Evolutionary conservation across 2,888 invertebrate species (phyloP).

Genomic region (Boloria euphrosyne): DNA sequence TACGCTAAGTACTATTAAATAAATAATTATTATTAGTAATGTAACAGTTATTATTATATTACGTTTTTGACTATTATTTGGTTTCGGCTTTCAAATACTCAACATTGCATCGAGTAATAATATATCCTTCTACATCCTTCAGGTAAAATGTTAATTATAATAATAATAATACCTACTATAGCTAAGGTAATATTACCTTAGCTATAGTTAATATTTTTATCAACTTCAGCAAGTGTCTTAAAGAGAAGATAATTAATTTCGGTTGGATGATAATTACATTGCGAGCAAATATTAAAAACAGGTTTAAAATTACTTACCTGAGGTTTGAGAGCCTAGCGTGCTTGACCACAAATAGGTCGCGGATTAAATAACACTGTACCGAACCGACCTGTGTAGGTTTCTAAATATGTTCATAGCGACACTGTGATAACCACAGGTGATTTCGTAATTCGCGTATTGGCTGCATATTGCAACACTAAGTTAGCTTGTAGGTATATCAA

Average conservation of each 20-base stretch:
- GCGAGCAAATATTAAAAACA: constrained; percentile 44
- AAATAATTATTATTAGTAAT: no score
- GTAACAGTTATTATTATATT: no score
- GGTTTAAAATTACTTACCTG: constrained; percentile 48
- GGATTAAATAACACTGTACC: constrained; percentile 72
- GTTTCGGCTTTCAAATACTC: no score
- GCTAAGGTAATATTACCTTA: no score
- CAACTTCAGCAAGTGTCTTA: not conserved
- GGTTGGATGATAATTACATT: constrained; percentile 29
- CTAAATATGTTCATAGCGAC: constrained; percentile 74
- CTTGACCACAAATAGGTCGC: constrained; percentile 78
- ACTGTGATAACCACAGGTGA: constrained; percentile 70
- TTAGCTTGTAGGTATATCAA: constrained; percentile 20
- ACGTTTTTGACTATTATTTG: no score
- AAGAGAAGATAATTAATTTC: not conserved
- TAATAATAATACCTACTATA: no score
- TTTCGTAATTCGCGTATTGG: constrained; percentile 59
- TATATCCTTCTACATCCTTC: no score
- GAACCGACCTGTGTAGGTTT: constrained; percentile 69
- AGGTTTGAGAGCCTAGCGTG: constrained; percentile 53
- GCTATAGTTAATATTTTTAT: no score
- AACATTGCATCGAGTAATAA: no score
- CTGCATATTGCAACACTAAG: constrained; percentile 36
- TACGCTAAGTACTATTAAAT: no score
- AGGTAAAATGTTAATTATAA: no score